These are phyloP conservation scores for Drosophila stalkeri DNA, from an alignment of 2,888 invertebrate species.

Conservation along the genomic window DNA sequence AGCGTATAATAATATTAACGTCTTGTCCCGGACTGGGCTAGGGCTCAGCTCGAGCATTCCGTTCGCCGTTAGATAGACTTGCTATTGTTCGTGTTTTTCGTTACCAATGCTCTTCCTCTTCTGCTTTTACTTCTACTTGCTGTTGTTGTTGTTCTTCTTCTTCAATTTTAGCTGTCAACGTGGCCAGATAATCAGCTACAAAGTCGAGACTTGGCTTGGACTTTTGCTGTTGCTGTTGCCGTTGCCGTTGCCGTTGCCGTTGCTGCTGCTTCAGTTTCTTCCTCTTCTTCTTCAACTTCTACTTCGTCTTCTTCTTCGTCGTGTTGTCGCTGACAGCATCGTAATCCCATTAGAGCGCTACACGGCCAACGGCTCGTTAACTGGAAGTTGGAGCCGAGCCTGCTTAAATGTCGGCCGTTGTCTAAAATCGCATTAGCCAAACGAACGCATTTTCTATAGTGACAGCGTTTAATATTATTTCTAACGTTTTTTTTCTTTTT, in stretches of 20 bases:
- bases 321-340: slow-evolving; percentile 31
- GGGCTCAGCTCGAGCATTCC: slow-evolving; percentile 7
- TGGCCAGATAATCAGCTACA: slow-evolving; percentile 68
- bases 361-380: slow-evolving; percentile 33
- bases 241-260: background rate
- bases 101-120: background rate
- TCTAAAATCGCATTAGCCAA: slow-evolving; percentile 56
- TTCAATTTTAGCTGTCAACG: slow-evolving; percentile 60
- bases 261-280: background rate
- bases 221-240: slow-evolving; percentile 13
- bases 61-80: background rate
- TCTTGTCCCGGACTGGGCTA: slow-evolving; percentile 58
- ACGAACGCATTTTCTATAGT: slow-evolving; percentile 45
- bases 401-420: slow-evolving; percentile 34
- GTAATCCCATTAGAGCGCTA: slow-evolving; percentile 57
- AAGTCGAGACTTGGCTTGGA: slow-evolving; percentile 42
- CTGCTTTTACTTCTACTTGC: background rate
- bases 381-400: slow-evolving; percentile 38
- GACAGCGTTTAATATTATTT: slow-evolving; percentile 37
- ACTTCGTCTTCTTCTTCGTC: background rate
- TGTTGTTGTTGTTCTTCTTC: background rate
- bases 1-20: slow-evolving; percentile 79
- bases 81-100: slow-evolving; percentile 20
- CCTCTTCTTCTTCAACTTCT: background rate
- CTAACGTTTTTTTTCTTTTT: background rate